Evolutionary conservation across 2,797 vertebrate genomes (phyloP).

Genomic region (Molossus molossus): DNA sequence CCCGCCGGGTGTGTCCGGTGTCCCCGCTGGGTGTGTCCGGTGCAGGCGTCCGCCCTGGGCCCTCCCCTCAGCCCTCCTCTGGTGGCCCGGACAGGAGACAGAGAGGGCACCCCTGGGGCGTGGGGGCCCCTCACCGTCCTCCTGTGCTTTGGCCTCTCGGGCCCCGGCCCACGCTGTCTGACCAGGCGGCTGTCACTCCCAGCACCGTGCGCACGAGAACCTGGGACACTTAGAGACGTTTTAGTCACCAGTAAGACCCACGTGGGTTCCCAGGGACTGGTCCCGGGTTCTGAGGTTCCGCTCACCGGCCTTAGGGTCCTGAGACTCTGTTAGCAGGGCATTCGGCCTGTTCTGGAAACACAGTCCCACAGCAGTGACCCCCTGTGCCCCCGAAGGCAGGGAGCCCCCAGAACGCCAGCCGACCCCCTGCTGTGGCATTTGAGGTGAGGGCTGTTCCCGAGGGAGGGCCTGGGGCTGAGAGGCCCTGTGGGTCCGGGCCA

Average conservation of each 20-base stretch:
- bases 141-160: rapidly evolving
- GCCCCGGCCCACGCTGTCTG: no score
- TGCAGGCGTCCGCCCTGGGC: rapidly evolving
- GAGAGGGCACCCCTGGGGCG: rapidly evolving
- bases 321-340: not conserved
- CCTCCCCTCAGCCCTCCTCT: no score
- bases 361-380: rapidly evolving
- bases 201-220: not conserved
- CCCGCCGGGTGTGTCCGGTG: not conserved
- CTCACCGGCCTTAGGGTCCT: not conserved
- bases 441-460: not conserved
- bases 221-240: not conserved
- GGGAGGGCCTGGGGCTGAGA: no score
- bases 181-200: not conserved
- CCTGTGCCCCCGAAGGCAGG: not conserved
- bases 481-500: no score
- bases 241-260: not conserved
- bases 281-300: not conserved
- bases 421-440: not conserved
- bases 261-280: not conserved
- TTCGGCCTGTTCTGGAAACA: not conserved
- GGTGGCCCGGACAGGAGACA: rapidly evolving
- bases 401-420: rapidly evolving
- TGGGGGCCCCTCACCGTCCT: not conserved
- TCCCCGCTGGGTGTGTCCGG: not conserved